Percentiles rank a stretch among this genome's conserved stretches.
phyloP scores from a whole-genome alignment of 1,140 invertebrate genomes.

The Caenorhabditis inopinata region DNA sequence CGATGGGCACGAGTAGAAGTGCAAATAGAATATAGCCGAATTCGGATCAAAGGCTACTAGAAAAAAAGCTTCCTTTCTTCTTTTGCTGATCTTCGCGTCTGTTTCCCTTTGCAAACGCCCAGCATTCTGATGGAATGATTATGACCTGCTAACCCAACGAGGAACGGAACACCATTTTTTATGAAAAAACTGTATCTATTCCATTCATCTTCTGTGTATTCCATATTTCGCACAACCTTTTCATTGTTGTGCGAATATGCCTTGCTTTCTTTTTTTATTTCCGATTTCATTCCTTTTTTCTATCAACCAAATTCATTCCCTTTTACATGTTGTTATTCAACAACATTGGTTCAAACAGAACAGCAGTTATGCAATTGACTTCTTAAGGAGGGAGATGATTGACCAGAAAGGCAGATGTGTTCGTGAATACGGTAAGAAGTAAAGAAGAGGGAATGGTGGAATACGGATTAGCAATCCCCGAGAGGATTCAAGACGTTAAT shows the following conservation, averaged over 20 bases:
- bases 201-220: constrained; percentile 14
- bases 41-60: constrained; percentile 27
- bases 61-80: background rate
- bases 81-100: background rate
- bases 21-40: constrained; percentile 20
- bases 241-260: constrained; percentile 19
- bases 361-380: background rate
- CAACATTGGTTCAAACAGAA: background rate
- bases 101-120: background rate
- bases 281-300: background rate
- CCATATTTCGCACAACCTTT: constrained; percentile 13
- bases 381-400: background rate
- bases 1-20: constrained; percentile 27
- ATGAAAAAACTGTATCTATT: constrained; percentile 10
- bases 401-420: constrained; percentile 22
- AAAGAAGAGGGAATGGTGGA: background rate
- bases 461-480: background rate
- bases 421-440: constrained; percentile 1
- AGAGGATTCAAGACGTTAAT: constrained; percentile 24
- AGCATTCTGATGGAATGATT: constrained; percentile 19
- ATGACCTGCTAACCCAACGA: constrained; percentile 31
- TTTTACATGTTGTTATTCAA: background rate
- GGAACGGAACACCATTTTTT: constrained; percentile 14
- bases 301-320: background rate
- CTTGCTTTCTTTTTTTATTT: background rate